phyloP scores from a whole-genome alignment of 2,797 vertebrate species.

The Enteromius radiatus region DNA sequence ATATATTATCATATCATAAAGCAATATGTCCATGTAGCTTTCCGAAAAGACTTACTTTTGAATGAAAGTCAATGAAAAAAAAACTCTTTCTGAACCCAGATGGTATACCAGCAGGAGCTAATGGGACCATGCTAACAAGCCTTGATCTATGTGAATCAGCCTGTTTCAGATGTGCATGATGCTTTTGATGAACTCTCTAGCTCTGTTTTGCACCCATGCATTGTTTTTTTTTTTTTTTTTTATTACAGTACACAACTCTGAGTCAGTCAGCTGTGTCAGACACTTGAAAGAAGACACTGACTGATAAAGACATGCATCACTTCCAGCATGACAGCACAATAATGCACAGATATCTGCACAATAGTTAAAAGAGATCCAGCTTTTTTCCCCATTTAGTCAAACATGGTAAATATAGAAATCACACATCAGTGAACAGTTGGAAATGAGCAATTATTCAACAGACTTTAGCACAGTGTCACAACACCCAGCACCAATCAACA shows the following conservation, averaged over 20 bases:
- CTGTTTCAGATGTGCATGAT: neutral
- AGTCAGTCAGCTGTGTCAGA: constrained; percentile 1
- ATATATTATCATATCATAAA: neutral
- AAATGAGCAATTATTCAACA: constrained; percentile 37
- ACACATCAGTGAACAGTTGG: constrained; percentile 4
- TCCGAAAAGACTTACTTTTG: neutral
- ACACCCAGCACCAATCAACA: constrained; percentile 39
- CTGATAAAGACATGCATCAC: constrained; percentile 1
- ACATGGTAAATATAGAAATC: constrained; percentile 43
- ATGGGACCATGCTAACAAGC: neutral
- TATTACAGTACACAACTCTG: neutral
- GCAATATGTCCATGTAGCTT: neutral
- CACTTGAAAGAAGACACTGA: neutral
- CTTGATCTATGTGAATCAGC: constrained; percentile 1
- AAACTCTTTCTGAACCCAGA: neutral
- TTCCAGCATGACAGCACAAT: constrained; percentile 17
- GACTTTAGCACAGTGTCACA: constrained; percentile 27
- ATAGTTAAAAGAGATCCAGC: neutral
- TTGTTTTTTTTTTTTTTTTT: constrained; percentile 16
- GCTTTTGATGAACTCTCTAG: neutral
- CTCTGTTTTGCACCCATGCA: neutral
- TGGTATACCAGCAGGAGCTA: neutral
- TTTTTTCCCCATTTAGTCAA: constrained; percentile 6
- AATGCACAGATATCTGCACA: neutral
- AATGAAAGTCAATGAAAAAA: neutral